Evolutionary conservation across 2,113 vertebrate species (phyloP).

Genomic region (Trichomycterus rosablanca): DNA sequence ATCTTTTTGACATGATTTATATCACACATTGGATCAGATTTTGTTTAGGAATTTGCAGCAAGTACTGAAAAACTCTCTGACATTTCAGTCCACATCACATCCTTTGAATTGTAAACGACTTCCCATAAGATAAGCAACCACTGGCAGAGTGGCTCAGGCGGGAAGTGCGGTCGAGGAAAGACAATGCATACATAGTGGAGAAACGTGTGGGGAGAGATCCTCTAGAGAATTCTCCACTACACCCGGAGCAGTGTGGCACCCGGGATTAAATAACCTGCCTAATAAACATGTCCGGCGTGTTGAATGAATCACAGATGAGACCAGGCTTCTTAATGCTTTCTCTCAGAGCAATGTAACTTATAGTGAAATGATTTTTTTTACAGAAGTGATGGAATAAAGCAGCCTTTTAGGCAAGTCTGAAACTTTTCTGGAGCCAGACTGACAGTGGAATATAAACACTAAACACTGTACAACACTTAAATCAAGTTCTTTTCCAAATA

Average conservation of each 20-base stretch:
- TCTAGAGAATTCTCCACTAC: slow-evolving; percentile 27
- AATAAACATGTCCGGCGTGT: slow-evolving; percentile 37
- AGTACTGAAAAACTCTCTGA: slow-evolving; percentile 25
- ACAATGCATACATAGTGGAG: slow-evolving; percentile 19
- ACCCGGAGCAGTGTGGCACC: slow-evolving; percentile 12
- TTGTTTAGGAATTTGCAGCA: slow-evolving; percentile 17
- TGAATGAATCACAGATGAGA: slow-evolving; percentile 41
- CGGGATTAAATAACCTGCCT: slow-evolving; percentile 35
- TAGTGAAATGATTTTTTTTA: slow-evolving; percentile 41
- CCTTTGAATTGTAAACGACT: slow-evolving; percentile 25
- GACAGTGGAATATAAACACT: slow-evolving; percentile 39
- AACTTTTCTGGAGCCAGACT: slow-evolving; percentile 28
- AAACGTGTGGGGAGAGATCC: slow-evolving; percentile 19
- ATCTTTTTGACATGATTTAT: slow-evolving; percentile 16
- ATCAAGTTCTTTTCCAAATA: too few relatives aligned
- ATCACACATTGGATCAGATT: slow-evolving; percentile 28
- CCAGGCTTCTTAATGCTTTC: slow-evolving; percentile 41
- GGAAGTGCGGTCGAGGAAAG: slow-evolving; percentile 11
- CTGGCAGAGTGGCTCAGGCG: not conserved
- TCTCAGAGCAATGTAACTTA: slow-evolving; percentile 34
- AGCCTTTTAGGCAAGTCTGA: slow-evolving; percentile 35
- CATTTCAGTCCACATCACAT: not conserved
- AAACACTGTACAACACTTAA: slow-evolving; percentile 22
- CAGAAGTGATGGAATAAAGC: slow-evolving; percentile 45
- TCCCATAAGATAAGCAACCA: slow-evolving; percentile 38